phyloP scores from a whole-genome alignment of 2,797 vertebrate species.

The Sarcoramphus papa region DNA sequence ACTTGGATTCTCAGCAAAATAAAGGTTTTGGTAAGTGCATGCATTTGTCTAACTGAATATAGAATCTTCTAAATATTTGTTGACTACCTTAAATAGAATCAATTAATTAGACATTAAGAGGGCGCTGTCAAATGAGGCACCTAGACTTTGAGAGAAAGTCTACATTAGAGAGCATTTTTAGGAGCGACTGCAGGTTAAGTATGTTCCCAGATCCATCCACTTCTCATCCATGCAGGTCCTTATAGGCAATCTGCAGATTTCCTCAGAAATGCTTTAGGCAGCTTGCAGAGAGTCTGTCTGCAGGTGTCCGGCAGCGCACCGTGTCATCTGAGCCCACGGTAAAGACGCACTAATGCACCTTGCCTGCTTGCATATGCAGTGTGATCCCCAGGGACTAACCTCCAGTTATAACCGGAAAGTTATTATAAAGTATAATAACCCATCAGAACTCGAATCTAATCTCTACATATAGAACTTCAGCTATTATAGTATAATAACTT shows the following conservation, averaged over 20 bases:
- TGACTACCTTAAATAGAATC: background rate
- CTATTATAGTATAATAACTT: background rate
- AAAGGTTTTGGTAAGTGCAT: slow-evolving; percentile 11
- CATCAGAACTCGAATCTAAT: background rate
- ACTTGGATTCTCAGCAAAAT: background rate
- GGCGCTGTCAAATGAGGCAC: background rate
- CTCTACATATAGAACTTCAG: background rate
- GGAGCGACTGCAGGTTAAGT: background rate
- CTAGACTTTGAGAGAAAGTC: background rate
- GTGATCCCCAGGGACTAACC: background rate
- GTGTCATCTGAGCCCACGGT: background rate
- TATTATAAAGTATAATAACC: background rate
- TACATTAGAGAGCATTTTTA: background rate
- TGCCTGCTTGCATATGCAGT: background rate
- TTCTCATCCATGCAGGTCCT: background rate
- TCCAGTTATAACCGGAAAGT: background rate
- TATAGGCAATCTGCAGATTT: background rate
- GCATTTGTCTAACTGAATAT: background rate
- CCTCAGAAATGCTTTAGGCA: background rate
- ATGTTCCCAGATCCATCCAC: background rate
- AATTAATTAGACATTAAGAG: background rate
- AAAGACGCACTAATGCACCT: background rate
- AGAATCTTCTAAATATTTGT: background rate
- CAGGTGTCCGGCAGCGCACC: background rate
- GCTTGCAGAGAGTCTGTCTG: background rate